Evolutionary conservation across 2,888 invertebrate genomes (phyloP).

Genomic region (Shargacucullia verbasci): DNA sequence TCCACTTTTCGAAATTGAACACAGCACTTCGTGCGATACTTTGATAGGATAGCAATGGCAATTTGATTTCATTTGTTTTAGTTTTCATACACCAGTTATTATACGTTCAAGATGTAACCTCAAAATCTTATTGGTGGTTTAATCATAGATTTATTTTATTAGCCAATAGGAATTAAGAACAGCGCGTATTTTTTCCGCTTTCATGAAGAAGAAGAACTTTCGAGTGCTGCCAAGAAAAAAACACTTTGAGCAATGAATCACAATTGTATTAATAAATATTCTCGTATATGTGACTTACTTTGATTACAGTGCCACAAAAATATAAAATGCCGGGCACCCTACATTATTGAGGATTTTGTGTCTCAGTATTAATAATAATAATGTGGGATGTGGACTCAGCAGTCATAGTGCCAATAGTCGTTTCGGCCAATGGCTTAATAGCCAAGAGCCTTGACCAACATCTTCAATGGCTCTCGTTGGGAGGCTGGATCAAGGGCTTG

Average conservation of each 20-base stretch:
- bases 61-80: conserved; percentile 68
- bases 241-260: not conserved
- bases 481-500: too few relatives aligned
- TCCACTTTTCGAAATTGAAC: conserved; percentile 57
- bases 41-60: conserved; percentile 69
- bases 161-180: conserved; percentile 37
- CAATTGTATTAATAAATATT: conserved; percentile 9
- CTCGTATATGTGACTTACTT: conserved; percentile 18
- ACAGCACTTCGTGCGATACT: conserved; percentile 64
- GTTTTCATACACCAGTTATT: conserved; percentile 42
- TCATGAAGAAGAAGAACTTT: not conserved
- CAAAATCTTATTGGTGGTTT: conserved; percentile 40
- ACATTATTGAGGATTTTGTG: too few relatives aligned
- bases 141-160: fast-evolving
- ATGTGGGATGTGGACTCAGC: too few relatives aligned
- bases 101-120: conserved; percentile 14
- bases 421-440: too few relatives aligned
- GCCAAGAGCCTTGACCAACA: too few relatives aligned
- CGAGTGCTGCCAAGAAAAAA: conserved; percentile 23
- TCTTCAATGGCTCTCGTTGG: too few relatives aligned
- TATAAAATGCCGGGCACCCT: too few relatives aligned
- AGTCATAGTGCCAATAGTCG: too few relatives aligned
- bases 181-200: conserved; percentile 2
- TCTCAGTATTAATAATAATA: too few relatives aligned
- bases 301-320: too few relatives aligned